These are phyloP conservation scores for Bergia sp. DNA, from an alignment of 92 coral and sea anemone genomes.

Conservation along the genomic window DNA sequence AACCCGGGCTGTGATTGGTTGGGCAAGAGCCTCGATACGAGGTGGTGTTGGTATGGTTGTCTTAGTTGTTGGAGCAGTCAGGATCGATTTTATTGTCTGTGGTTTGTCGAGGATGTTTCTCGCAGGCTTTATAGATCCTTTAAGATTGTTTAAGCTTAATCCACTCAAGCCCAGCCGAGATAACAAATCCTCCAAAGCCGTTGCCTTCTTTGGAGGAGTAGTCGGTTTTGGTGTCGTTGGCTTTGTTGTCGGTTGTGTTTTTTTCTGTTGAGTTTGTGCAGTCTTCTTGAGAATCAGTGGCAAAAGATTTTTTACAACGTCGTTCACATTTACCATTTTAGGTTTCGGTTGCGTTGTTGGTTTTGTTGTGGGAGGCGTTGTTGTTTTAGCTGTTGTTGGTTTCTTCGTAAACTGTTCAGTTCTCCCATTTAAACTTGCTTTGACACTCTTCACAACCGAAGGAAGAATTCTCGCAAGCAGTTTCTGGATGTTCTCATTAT, in stretches of 20 bases:
- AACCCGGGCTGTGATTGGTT: slow-evolving; percentile 1
- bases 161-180: slow-evolving; percentile 25
- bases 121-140: slow-evolving; percentile 33
- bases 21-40: not conserved
- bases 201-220: slow-evolving; percentile 38
- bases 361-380: slow-evolving; percentile 47
- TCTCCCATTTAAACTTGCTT: slow-evolving; percentile 39
- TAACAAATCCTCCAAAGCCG: slow-evolving; percentile 33
- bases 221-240: slow-evolving; percentile 59
- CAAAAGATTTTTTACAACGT: slow-evolving; percentile 68
- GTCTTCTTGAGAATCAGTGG: slow-evolving; percentile 72
- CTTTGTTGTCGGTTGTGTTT: slow-evolving; percentile 44
- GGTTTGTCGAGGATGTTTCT: slow-evolving; percentile 13
- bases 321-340: slow-evolving; percentile 56
- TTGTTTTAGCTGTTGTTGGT: slow-evolving; percentile 16
- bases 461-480: slow-evolving; percentile 72
- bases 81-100: not conserved
- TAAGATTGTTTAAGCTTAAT: slow-evolving; percentile 6
- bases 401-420: slow-evolving; percentile 4
- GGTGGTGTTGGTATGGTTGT: not conserved
- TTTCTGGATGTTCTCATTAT: slow-evolving; percentile 49
- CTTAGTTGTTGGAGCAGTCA: not conserved
- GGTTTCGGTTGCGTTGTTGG: slow-evolving; percentile 39
- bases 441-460: slow-evolving; percentile 63
- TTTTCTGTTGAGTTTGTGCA: slow-evolving; percentile 13